Percentiles rank a stretch among this genome's conserved stretches.
These are phyloP conservation scores for Brachionus paranguensis DNA, from an alignment of 1,140 invertebrate species.

Conservation along the genomic window DNA sequence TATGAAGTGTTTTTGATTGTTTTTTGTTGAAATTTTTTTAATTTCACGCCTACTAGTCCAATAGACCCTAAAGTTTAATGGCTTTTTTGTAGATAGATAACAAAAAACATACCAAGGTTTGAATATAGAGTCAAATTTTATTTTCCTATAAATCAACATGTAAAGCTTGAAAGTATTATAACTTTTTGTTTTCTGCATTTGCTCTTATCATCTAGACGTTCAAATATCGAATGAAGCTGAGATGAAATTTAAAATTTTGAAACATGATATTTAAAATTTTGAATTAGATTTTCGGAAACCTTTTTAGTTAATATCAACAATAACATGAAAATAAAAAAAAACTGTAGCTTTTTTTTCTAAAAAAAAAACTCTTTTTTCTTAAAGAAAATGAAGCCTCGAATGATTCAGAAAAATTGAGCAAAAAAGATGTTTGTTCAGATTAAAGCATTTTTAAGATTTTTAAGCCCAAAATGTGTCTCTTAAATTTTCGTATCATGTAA, in stretches of 20 bases:
- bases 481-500: not conserved
- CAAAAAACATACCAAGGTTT: not conserved
- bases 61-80: not conserved
- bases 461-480: not conserved
- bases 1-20: not conserved
- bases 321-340: not conserved
- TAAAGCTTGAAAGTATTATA: not conserved
- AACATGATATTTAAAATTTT: not conserved
- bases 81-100: not conserved
- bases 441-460: not conserved
- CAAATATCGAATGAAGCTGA: not conserved
- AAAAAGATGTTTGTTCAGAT: not conserved
- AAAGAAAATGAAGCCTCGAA: not conserved
- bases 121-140: not conserved
- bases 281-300: not conserved
- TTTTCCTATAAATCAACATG: conserved; percentile 1
- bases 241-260: not conserved
- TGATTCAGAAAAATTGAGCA: not conserved
- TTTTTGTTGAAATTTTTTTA: not conserved
- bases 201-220: not conserved
- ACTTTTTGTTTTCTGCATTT: not conserved
- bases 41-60: not conserved
- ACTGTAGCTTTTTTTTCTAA: not conserved
- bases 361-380: not conserved
- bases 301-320: not conserved